Conservation (phyloP, 2,888 invertebrate species). For the Tetragonisca angustula region DNA sequence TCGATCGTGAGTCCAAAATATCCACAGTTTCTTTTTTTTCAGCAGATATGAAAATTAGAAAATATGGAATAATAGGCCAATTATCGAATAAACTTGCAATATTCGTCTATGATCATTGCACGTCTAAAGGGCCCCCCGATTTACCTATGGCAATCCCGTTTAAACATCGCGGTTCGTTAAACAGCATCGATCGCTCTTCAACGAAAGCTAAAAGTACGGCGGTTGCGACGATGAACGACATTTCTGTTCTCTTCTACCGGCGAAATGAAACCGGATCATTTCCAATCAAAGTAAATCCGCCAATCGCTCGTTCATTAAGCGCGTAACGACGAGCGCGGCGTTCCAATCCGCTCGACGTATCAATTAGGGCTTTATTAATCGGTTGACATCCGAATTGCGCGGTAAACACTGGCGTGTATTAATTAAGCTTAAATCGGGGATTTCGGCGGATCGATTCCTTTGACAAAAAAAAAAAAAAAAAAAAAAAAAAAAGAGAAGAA, state of each 20-base stretch:
- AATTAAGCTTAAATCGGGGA: conserved; percentile 46
- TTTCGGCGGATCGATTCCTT: conserved; percentile 26
- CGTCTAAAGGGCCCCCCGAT: not conserved
- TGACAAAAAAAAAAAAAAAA: not conserved
- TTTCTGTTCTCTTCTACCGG: no score
- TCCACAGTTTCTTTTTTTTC: no score
- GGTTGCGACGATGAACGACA: not conserved
- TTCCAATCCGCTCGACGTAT: conserved; percentile 11
- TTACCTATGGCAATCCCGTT: not conserved
- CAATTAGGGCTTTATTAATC: conserved; percentile 46
- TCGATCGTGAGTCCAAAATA: no score
- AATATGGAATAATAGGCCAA: not conserved
- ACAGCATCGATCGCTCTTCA: not conserved
- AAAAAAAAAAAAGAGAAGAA: conserved; percentile 5
- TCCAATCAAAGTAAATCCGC: conserved; percentile 39
- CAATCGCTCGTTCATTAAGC: conserved; percentile 29
- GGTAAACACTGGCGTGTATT: conserved; percentile 39
- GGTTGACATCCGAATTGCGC: conserved; percentile 39
- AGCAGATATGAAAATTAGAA: no score
- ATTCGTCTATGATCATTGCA: not conserved
- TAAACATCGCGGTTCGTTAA: not conserved
- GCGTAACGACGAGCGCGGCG: conserved; percentile 5
- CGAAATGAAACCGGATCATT: conserved; percentile 8
- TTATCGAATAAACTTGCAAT: not conserved
- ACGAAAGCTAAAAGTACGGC: not conserved